These are phyloP conservation scores for Cheilosia scutellata DNA, from an alignment of 2,888 invertebrate genomes.

Conservation along the genomic window DNA sequence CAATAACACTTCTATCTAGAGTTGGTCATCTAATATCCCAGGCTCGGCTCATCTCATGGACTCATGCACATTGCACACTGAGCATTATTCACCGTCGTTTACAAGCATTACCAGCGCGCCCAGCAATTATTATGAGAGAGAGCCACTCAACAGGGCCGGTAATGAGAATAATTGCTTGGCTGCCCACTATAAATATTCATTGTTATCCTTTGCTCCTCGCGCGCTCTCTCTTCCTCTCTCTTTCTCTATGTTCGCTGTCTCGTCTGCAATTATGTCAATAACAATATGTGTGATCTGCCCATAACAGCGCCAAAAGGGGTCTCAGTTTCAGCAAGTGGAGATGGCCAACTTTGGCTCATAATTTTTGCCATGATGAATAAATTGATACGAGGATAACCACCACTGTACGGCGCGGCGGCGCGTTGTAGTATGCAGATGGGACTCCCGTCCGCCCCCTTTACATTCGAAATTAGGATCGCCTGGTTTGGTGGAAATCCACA, in stretches of 20 bases:
- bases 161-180: constrained; percentile 76
- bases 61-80: constrained; percentile 59
- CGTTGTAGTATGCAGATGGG: constrained; percentile 44
- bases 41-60: constrained; percentile 54
- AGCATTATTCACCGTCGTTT: constrained; percentile 62
- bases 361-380: constrained; percentile 56
- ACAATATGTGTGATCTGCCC: constrained; percentile 76
- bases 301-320: constrained; percentile 47
- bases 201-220: constrained; percentile 72
- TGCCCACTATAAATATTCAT: constrained; percentile 77
- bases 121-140: constrained; percentile 62
- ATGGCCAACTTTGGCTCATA: constrained; percentile 36
- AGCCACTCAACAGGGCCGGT: constrained; percentile 62
- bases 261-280: constrained; percentile 80
- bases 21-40: constrained; percentile 49
- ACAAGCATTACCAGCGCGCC: constrained; percentile 59
- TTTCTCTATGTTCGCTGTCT: neutral
- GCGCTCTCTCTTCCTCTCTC: neutral
- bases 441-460: neutral
- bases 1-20: constrained; percentile 40
- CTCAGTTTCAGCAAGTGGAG: constrained; percentile 9
- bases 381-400: constrained; percentile 55
- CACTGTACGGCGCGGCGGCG: neutral
- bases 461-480: constrained; percentile 18
- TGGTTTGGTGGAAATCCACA: constrained; percentile 73